phyloP scores from a whole-genome alignment of 2,888 invertebrate genomes.

The Plebejus anna region DNA sequence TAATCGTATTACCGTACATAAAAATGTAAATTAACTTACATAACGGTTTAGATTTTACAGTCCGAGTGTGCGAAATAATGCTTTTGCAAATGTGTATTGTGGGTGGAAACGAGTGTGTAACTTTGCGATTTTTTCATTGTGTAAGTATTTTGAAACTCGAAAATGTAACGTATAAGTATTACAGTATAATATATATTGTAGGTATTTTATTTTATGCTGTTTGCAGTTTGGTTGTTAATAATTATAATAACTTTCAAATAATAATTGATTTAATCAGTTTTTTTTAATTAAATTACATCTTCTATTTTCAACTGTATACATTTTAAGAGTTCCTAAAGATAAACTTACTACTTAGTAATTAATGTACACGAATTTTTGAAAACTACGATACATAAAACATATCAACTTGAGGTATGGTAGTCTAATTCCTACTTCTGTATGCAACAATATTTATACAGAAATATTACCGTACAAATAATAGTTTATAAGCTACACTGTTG shows the following conservation, averaged over 20 bases:
- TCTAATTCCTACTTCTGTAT: neutral
- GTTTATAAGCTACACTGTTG: neutral
- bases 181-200: neutral
- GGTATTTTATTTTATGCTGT: no score
- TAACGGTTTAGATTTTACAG: conserved; percentile 22
- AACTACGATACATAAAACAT: neutral
- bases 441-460: neutral
- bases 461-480: neutral
- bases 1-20: conserved; percentile 21
- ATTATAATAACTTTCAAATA: no score
- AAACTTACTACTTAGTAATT: no score
- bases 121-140: conserved; percentile 22
- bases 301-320: no score
- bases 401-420: neutral
- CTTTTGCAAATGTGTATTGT: conserved; percentile 12
- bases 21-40: conserved; percentile 21
- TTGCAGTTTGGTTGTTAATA: no score
- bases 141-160: conserved; percentile 26
- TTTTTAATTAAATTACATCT: no score
- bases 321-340: no score
- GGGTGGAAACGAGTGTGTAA: neutral
- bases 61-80: conserved; percentile 18
- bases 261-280: no score
- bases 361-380: no score
- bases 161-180: neutral